phyloP scores from a whole-genome alignment of 2,888 invertebrate species.

The Lasius platythorax region DNA sequence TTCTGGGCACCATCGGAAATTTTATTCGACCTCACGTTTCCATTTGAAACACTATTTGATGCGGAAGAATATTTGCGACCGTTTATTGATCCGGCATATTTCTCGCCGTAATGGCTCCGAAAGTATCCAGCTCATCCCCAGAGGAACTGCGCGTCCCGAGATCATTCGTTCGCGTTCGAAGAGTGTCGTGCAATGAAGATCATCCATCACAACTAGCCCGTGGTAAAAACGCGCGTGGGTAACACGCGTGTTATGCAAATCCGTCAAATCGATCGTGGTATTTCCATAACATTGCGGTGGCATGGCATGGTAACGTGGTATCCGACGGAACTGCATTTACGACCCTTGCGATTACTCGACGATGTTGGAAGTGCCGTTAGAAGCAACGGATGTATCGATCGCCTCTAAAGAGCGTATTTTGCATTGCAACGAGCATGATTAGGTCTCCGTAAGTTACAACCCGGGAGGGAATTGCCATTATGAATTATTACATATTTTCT shows the following conservation, averaged over 20 bases:
- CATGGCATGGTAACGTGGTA: conserved; percentile 37
- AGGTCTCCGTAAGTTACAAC: neutral
- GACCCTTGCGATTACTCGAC: conserved; percentile 66
- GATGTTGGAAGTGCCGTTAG: conserved; percentile 52
- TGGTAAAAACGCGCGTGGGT: conserved; percentile 40
- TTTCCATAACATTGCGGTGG: conserved; percentile 60
- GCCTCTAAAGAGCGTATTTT: conserved; percentile 30
- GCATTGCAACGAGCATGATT: conserved; percentile 36
- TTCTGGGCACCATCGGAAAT: conserved; percentile 1
- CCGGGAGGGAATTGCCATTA: neutral
- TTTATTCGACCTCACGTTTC: conserved; percentile 35
- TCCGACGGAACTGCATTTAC: conserved; percentile 61
- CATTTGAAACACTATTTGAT: conserved; percentile 3
- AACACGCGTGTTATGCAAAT: conserved; percentile 54
- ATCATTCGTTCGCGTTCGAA: conserved; percentile 20
- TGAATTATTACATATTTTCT: conserved; percentile 6
- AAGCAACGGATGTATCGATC: conserved; percentile 61
- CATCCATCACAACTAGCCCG: conserved; percentile 29
- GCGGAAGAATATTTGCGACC: conserved; percentile 45
- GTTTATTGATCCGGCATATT: conserved; percentile 50
- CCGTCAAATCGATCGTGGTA: conserved; percentile 66
- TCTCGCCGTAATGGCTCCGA: conserved; percentile 42
- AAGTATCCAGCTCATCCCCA: neutral
- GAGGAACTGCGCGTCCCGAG: conserved; percentile 23
- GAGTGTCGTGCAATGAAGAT: conserved; percentile 23